These are phyloP conservation scores for Chaetodon trifascialis DNA, from an alignment of 2,113 vertebrate genomes.

Conservation along the genomic window DNA sequence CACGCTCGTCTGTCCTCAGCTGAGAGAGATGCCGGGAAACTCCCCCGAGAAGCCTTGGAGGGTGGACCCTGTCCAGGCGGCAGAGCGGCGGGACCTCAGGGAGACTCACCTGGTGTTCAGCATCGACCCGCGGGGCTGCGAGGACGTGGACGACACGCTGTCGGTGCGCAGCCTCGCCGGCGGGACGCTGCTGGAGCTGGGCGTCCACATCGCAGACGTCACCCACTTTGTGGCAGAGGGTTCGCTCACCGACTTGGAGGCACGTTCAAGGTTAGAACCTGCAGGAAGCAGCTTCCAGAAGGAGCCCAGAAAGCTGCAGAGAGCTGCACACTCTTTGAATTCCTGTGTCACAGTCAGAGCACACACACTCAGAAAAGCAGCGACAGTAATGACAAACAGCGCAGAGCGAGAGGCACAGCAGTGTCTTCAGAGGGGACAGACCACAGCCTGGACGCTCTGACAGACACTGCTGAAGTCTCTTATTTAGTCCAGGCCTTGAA, in stretches of 20 bases:
- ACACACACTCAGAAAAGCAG: no score
- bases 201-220: conserved; percentile 97
- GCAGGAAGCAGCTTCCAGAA: no score
- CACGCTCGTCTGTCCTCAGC: conserved; percentile 75
- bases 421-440: no score
- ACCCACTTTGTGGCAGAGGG: conserved; percentile 91
- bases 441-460: background rate
- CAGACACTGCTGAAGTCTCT: background rate
- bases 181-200: conserved; percentile 88
- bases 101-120: conserved; percentile 93
- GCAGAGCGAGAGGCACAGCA: no score
- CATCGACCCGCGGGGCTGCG: conserved; percentile 94
- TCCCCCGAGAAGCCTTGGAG: conserved; percentile 88
- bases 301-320: background rate
- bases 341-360: no score
- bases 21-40: conserved; percentile 91
- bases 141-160: conserved; percentile 95
- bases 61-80: conserved; percentile 62
- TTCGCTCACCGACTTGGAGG: conserved; percentile 92
- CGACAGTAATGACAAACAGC: no score
- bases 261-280: conserved; percentile 85
- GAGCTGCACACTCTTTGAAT: no score
- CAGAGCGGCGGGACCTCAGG: conserved; percentile 82
- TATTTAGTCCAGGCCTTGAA: background rate
- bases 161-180: conserved; percentile 85